These are phyloP conservation scores for Ceratothoa steindachneri DNA, from an alignment of 2,888 invertebrate genomes.

Conservation along the genomic window DNA sequence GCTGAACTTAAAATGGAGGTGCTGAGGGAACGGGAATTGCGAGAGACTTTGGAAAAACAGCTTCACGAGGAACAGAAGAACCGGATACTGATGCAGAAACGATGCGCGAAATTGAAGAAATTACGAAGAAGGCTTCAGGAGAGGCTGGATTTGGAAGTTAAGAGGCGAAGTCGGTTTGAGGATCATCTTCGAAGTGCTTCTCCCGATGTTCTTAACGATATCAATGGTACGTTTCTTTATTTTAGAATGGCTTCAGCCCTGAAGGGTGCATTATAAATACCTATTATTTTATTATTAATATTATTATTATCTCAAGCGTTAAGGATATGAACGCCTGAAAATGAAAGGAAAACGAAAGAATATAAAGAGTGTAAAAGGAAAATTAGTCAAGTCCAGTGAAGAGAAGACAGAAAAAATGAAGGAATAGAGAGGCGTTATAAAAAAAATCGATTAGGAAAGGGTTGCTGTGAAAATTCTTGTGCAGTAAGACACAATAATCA, in stretches of 20 bases:
- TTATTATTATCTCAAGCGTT: background rate
- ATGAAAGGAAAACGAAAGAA: background rate
- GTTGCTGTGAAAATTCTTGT: no score
- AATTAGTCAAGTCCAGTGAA: no score
- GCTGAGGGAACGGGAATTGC: slow-evolving; percentile 83
- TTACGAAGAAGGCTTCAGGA: slow-evolving; percentile 44
- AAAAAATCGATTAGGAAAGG: no score
- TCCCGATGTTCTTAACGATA: slow-evolving; percentile 40
- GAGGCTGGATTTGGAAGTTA: slow-evolving; percentile 43
- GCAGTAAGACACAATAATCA: no score
- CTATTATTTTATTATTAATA: no score
- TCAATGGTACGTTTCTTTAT: slow-evolving; percentile 38
- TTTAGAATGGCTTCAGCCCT: no score
- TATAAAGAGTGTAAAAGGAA: background rate
- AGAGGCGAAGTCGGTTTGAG: slow-evolving; percentile 38
- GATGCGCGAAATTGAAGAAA: slow-evolving; percentile 44
- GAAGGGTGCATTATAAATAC: no score
- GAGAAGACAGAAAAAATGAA: no score
- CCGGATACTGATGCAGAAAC: slow-evolving; percentile 45
- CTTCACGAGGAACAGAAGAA: slow-evolving; percentile 55
- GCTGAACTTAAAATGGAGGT: slow-evolving; percentile 96
- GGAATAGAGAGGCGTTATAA: no score
- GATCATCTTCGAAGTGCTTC: slow-evolving; percentile 37
- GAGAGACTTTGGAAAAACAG: slow-evolving; percentile 89
- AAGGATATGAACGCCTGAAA: background rate